Percentiles rank a stretch among this genome's conserved stretches.
Conservation (phyloP, 2,113 vertebrate species). For the Ancistrus triradiatus region DNA sequence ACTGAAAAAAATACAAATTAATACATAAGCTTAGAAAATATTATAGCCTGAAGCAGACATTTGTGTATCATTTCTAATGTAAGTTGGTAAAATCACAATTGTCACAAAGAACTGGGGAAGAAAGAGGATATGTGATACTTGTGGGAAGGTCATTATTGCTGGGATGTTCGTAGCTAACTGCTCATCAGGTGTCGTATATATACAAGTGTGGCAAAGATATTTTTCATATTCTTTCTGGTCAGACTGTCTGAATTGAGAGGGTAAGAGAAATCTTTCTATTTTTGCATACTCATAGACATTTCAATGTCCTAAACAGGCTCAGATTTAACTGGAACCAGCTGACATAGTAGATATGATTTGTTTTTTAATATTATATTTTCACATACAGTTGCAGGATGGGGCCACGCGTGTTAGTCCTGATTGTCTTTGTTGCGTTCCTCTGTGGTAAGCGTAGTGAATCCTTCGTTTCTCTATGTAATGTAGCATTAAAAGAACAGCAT, state of each 20-base stretch:
- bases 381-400: constrained; percentile 24
- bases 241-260: constrained; percentile 18
- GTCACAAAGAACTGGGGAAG: background rate
- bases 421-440: constrained; percentile 25
- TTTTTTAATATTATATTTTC: background rate
- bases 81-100: no score
- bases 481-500: no score
- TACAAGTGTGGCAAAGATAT: constrained; percentile 1
- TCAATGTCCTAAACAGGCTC: no score
- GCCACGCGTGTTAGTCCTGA: constrained; percentile 8
- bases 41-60: no score
- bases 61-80: no score
- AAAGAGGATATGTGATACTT: constrained; percentile 25
- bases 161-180: background rate
- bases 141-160: constrained; percentile 1
- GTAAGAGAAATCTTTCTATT: background rate
- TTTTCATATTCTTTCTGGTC: background rate
- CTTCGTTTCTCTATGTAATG: no score
- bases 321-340: background rate
- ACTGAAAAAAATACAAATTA: no score
- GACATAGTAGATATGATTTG: no score
- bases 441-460: constrained; percentile 45
- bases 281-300: background rate
- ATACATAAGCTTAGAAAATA: no score
- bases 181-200: constrained; percentile 33